Evolutionary conservation across 2,888 invertebrate species (phyloP).

Genomic region (Syrista parreyssii): DNA sequence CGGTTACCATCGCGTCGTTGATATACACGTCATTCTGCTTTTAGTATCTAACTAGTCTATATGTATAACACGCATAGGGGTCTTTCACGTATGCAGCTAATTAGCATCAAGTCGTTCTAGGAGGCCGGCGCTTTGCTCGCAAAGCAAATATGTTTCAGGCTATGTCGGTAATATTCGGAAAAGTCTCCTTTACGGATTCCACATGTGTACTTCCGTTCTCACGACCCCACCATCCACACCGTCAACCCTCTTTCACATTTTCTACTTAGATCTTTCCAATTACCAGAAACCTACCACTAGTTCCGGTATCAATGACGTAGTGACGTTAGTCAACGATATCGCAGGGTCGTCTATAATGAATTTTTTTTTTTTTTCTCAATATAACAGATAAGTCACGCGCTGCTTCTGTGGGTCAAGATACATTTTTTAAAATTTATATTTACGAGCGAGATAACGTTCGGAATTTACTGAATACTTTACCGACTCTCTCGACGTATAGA

Average conservation of each 20-base stretch:
- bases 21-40: background rate
- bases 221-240: conserved; percentile 5
- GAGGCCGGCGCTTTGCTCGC: conserved; percentile 44
- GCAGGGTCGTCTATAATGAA: background rate
- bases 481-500: background rate
- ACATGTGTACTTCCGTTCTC: background rate
- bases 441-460: background rate
- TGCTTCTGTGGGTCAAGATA: background rate
- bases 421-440: background rate
- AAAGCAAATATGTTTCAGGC: conserved; percentile 43
- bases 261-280: background rate
- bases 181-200: background rate
- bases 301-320: background rate
- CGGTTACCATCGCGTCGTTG: background rate
- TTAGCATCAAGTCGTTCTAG: conserved; percentile 48
- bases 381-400: background rate
- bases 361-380: background rate
- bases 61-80: background rate
- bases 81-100: conserved; percentile 35
- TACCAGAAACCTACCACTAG: background rate
- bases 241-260: conserved; percentile 1
- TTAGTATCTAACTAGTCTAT: background rate
- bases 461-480: background rate
- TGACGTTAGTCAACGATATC: background rate
- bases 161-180: conserved; percentile 25